Percentiles rank a stretch among this genome's conserved stretches.
phyloP scores from a whole-genome alignment of 2,797 vertebrate species.

The Chiloscyllium punctatum region DNA sequence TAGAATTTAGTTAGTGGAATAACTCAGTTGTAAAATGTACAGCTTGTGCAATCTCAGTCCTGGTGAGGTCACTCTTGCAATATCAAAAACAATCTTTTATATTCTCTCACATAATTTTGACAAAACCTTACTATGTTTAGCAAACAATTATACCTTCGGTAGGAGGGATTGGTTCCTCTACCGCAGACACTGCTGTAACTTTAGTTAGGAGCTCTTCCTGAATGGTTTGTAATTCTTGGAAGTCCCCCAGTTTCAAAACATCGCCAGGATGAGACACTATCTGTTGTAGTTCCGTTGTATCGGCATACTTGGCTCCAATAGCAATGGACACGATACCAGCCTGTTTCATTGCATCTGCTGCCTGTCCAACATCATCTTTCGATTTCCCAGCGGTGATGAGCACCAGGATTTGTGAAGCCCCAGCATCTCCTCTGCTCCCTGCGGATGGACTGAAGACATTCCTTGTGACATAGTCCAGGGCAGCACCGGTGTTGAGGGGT shows the following conservation, averaged over 20 bases:
- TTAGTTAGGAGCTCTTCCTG: neutral
- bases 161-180: neutral
- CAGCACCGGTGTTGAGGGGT: slow-evolving; percentile 23
- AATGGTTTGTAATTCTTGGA: neutral
- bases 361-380: slow-evolving; percentile 13
- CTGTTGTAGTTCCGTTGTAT: neutral
- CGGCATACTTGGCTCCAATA: slow-evolving; percentile 21
- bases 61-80: neutral
- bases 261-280: neutral
- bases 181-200: neutral
- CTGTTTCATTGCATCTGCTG: neutral
- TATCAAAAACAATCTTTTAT: neutral
- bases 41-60: neutral
- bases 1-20: neutral
- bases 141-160: neutral
- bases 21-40: neutral
- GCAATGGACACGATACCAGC: slow-evolving; percentile 20
- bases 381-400: slow-evolving; percentile 30
- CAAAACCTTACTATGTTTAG: neutral
- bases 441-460: slow-evolving; percentile 15
- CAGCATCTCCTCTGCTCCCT: slow-evolving; percentile 16
- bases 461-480: slow-evolving; percentile 16
- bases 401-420: slow-evolving; percentile 34
- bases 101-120: neutral
- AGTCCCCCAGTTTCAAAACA: neutral